These are phyloP conservation scores for Arbacia lixula DNA, from an alignment of 53 echinoderm and acorn worm species.

Conservation along the genomic window DNA sequence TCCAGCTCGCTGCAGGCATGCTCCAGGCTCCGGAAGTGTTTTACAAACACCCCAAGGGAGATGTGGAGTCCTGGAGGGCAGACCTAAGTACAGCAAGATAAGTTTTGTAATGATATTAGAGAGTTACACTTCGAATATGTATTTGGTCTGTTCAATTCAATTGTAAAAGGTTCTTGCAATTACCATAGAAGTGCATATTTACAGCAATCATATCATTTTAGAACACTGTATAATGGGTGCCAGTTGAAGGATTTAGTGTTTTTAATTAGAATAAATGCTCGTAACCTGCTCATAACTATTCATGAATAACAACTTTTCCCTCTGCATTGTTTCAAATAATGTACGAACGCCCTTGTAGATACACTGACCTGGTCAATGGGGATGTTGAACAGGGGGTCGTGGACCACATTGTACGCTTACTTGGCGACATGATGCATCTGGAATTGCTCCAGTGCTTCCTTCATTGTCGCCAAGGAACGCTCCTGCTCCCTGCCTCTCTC, in stretches of 20 bases:
- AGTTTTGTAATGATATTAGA: no score
- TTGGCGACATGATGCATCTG: neutral
- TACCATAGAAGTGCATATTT: no score
- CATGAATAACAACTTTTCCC: no score
- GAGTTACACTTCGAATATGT: no score
- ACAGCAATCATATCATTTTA: no score
- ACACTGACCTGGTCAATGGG: conserved; percentile 7
- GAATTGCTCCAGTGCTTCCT: neutral
- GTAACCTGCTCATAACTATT: no score
- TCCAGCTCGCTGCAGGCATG: neutral
- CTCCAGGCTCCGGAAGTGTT: neutral
- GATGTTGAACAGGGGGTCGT: neutral
- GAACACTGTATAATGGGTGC: no score
- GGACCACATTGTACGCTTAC: neutral
- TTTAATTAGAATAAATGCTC: no score
- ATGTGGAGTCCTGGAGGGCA: conserved; percentile 1
- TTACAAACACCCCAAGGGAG: neutral
- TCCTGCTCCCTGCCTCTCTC: neutral
- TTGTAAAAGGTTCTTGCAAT: neutral
- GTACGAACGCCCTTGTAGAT: no score
- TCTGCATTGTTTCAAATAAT: no score
- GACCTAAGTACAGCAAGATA: neutral
- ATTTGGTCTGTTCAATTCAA: no score
- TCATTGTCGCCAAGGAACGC: neutral
- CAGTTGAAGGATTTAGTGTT: no score